Base-by-base conservation (phyloP, 2,888 invertebrate species). In the Cremastobaeus sp. region DNA sequence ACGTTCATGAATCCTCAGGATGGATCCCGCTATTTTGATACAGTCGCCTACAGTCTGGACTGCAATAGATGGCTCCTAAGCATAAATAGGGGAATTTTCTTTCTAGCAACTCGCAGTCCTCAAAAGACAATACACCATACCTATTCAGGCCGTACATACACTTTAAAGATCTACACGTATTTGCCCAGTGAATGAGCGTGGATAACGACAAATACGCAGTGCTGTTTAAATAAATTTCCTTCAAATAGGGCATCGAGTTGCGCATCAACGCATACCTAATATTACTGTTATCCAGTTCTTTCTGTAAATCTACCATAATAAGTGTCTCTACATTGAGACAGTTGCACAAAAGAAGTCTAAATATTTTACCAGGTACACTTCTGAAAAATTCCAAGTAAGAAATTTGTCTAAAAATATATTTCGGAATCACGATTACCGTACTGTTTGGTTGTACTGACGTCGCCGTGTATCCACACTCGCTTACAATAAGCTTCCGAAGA, bases 321-420 rank as follows among this genome's bases (percentile, higher is more conserved):
- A 55, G 0, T 6, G 41, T 55, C 8, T 6, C 11, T n/a, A 57
- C 25, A 14, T 57, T 43, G 5, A 1, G 2, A 34, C 57, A 57
- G 5, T 12, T 20, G 5, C 34, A 21, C 12, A 57, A 57, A 3
- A 57, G 18, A 43, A 43, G 5, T 11, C n/a, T 1, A 14, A 57
- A 34, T 8, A 32, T 6, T 5, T 21, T 18, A 5, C 3, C 12
- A 12, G 43, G 57, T 1, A 57, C 15, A 3, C 8, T n/a, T 3
- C 32, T 32, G 5, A 57, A n/a, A 1, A 57, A 5, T 34, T 57
- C 57, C n/a, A 57, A 12, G 18, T 57, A 11, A 3, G 9, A 15
- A 2, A 57, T 5, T 9, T 21, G 4, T 11, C 9, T 11, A 9
- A 39, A 54, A n/a, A 28, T 25, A 11, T 25, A 1, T 25, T 6